Base-by-base conservation (phyloP, 2,797 vertebrate species). In the Fundulus diaphanus region DNA sequence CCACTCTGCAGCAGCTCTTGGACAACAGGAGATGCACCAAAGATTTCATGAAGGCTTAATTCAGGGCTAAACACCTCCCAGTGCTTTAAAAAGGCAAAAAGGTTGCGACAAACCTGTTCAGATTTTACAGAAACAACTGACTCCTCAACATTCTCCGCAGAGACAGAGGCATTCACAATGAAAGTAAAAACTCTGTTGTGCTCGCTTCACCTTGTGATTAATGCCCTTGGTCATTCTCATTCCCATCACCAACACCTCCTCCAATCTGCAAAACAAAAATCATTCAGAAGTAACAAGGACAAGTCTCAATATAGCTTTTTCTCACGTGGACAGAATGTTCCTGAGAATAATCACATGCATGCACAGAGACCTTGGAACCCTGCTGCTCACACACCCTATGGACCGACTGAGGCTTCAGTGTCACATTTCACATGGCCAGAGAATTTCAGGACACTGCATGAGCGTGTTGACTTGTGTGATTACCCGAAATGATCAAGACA, bases 171-270 rank as follows among this genome's bases (percentile, higher is more conserved):
- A 11, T 22, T 63, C 12, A 35, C 13, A 77, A 7, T 57, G 33
- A 4, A 29, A 29, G 24, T 8, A 57, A 73, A 77, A 12, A 1
- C 2, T 40, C 54, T 67, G 66, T 61, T 76, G 46, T 69, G 44
- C 18, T 24, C 22, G 29, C 31, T 79, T 93, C 81, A 98, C 98
- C 96, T 96, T 82, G 0, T 96, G 96, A 42, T 93, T 92, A 85
- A 99, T 70, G 56, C 98, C 97, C 46, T 93, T 84, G 0, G 95
- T 94, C 1, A 94, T 96, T 61, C 97, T 96, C 80, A 99, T 93
- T n/a, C 97, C 98, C 94, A 97, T 93, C 57, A 93, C 93, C 87
- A 99, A 88, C 87, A 96, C 92, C 89, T 99, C 97, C 92, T 98
- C 96, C 91, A 98, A 78, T 70, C 98, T 99, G 89, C 2, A 33